Base-by-base conservation (phyloP, 2,797 vertebrate genomes). In the Benthosema pterotum region DNA sequence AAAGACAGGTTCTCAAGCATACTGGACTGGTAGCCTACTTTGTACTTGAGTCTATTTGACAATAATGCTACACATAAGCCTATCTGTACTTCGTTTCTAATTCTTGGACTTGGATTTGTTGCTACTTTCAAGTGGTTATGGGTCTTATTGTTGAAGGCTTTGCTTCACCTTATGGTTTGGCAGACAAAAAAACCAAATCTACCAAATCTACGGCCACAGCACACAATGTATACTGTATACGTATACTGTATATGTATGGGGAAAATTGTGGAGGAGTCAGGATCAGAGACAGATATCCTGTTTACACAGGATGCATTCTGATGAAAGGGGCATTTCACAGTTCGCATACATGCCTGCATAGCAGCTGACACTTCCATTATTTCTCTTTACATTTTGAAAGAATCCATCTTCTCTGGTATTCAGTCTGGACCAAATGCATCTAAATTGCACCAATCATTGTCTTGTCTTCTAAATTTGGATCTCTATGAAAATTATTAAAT, bases 381-480 rank as follows among this genome's bases (percentile, higher is more conserved):
- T 77, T 72, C 51, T 50, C 14, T 68, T 68, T 25, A 66, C 63
- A 84, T 76, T 79, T 79, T 43, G 13, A 55, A 42, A 55, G 6
- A 61, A 61, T 38, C 25, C 63, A 60, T 82, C 52, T 64, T 72
- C 67, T 63, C 51, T 67, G 50, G 38, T 15, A 19, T 77, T 75
- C 78, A 71, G 59, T 51, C 55, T 57, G 2, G 25, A 53, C 73
- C 77, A 87, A 86, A 92, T 88, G 67, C 54, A 72, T 47, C 69
- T 66, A 86, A 91, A 92, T 92, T 84, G 78, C 78, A 82, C 55
- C 79, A 91, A 87, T 91, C 74, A 84, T 58, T 25, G 42, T 64
- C 56, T 65, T 71, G n/a, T n/a, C 65, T 83, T 86, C 69, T 79
- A 72, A 79, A 87, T 80, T 42, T 80, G 54, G 59, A 52, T 55